phyloP scores from a whole-genome alignment of 2,797 vertebrate genomes.

The Pachyuromys duprasi region DNA sequence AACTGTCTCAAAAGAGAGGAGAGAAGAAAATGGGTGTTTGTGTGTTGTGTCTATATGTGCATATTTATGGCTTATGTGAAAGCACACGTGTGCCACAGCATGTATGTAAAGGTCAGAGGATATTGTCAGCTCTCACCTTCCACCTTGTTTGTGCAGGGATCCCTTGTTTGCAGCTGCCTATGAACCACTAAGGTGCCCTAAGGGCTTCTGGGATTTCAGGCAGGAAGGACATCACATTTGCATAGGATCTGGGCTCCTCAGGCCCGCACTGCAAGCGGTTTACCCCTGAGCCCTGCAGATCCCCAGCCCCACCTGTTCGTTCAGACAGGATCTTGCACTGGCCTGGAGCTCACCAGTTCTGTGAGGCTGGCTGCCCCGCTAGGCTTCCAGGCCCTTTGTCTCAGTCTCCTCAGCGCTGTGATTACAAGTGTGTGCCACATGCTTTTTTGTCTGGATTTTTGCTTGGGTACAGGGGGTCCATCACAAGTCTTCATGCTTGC shows the following conservation, averaged over 20 bases:
- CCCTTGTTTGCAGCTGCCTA: background rate
- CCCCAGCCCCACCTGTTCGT: too few relatives aligned
- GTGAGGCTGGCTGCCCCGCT: background rate
- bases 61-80: background rate
- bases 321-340: background rate
- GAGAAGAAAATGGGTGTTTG: too few relatives aligned
- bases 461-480: background rate
- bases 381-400: too few relatives aligned
- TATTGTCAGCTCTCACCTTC: background rate
- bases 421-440: too few relatives aligned
- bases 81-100: background rate
- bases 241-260: background rate
- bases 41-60: too few relatives aligned
- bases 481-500: background rate
- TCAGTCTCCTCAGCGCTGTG: background rate
- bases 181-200: background rate
- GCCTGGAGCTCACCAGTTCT: background rate
- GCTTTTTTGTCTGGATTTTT: background rate
- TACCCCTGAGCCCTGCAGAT: background rate
- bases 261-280: background rate
- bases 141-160: background rate
- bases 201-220: background rate
- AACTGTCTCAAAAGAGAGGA: too few relatives aligned
- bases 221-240: background rate
- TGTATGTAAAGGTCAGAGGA: background rate